Evolutionary conservation across 2,113 vertebrate species (phyloP), one percentile per base, ranked within the genome.

Genomic region (Pungitius pungitius): DNA sequence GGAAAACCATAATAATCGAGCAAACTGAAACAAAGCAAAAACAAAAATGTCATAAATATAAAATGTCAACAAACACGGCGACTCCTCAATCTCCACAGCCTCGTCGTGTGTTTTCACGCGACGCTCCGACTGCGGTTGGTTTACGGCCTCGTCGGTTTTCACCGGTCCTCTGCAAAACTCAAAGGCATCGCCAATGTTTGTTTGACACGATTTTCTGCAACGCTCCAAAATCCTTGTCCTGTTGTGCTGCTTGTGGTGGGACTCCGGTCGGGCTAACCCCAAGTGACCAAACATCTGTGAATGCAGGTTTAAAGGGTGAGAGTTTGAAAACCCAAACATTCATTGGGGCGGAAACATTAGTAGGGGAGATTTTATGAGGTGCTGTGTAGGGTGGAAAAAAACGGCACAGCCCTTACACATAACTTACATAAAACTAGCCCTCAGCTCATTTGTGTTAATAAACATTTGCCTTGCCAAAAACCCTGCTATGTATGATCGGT

Each of bases 371-470:
- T 62, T 58, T 14, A 77, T 72, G 43, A 57, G 67, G 43, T 63
- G 47, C 35, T 60, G 33, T 6, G 26, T 15, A 42, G 3, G 54
- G 24, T 56, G 57, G 47, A 39, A 57, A 60, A n/a, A 84, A 73
- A 20, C 45, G 12, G 49, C 56, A 73, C 76, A 45, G 55, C 11
- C 20, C 27, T 57, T 26, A 39, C 57, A 35, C 39, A 20, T 69
- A 65, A 55, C 62, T 45, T 72, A 78, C 56, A 69, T 65, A 54
- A 78, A 77, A 69, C 78, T 22, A 81, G 51, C 70, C 27, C 5
- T 73, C 24, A 47, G 69, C 70, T 87, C 49, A 86, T 85, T 85
- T 73, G 40, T 80, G 60, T 74, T 84, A 87, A 79, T 86, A 84
- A 87, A 84, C 62, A 52, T 63, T 83, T 75, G 62, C 55, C 62